Percentiles rank a stretch among this genome's conserved stretches.
Conservation (phyloP, 2,113 vertebrate species). For the Pavo muticus region DNA sequence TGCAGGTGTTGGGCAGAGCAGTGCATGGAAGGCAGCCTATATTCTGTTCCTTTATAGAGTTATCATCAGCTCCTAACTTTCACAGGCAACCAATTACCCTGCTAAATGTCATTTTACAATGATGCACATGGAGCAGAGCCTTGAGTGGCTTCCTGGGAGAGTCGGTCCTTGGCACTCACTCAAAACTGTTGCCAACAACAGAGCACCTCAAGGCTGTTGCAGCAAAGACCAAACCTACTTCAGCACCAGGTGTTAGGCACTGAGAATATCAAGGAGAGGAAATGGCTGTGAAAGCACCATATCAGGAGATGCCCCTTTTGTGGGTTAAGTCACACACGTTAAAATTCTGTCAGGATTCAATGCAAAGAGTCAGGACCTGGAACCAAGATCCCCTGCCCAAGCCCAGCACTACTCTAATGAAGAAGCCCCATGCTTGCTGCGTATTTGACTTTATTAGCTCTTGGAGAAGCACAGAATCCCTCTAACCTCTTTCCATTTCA, state of each 20-base stretch:
- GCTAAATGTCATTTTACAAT: background rate
- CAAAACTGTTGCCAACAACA: background rate
- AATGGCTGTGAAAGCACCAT: background rate
- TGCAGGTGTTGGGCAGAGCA: background rate
- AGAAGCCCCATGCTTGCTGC: background rate
- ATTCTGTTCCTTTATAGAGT: background rate
- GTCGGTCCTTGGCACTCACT: background rate
- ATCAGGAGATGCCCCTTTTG: background rate
- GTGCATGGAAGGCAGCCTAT: background rate
- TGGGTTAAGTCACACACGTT: background rate
- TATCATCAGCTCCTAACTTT: background rate
- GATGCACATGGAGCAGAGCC: background rate
- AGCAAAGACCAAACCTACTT: background rate
- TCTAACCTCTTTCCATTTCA: background rate
- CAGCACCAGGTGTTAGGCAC: background rate
- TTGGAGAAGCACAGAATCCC: background rate
- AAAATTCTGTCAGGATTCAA: background rate
- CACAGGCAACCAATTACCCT: rapidly evolving
- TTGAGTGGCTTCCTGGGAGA: background rate
- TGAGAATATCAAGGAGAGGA: background rate
- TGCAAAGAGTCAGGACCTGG: background rate
- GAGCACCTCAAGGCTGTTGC: background rate
- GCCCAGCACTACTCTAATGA: background rate
- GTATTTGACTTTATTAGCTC: background rate
- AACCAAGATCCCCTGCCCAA: background rate